Evolutionary conservation across 2,888 invertebrate genomes (phyloP).

Genomic region (Xylota segnis): DNA sequence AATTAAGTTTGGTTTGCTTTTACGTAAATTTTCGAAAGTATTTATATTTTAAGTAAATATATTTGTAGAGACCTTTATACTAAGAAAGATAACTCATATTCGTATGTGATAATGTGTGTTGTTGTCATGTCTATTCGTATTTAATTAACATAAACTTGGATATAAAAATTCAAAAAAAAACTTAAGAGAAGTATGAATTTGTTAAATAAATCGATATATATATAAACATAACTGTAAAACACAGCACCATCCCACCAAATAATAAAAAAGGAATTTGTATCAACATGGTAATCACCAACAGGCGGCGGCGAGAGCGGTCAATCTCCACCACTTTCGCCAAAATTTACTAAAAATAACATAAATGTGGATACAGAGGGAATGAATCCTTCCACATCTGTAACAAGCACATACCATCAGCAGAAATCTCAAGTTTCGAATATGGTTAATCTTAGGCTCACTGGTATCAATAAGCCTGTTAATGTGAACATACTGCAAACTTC

Average conservation of each 20-base stretch:
- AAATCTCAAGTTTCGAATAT: slow-evolving; percentile 21
- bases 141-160: slow-evolving; percentile 10
- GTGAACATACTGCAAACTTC: slow-evolving; percentile 8
- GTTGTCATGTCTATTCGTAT: slow-evolving; percentile 20
- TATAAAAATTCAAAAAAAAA: slow-evolving; percentile 10
- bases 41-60: slow-evolving; percentile 4
- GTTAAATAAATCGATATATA: neutral
- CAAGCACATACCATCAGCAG: slow-evolving; percentile 28
- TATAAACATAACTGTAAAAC: slow-evolving; percentile 24
- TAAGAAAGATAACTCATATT: slow-evolving; percentile 1
- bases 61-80: neutral
- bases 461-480: slow-evolving; percentile 21
- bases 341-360: slow-evolving; percentile 14
- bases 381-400: slow-evolving; percentile 12
- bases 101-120: slow-evolving; percentile 25
- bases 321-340: slow-evolving; percentile 74
- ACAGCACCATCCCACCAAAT: slow-evolving; percentile 27
- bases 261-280: slow-evolving; percentile 53
- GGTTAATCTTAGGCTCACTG: slow-evolving; percentile 10
- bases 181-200: neutral
- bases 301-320: slow-evolving; percentile 49
- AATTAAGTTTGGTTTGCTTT: slow-evolving; percentile 20
- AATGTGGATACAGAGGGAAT: slow-evolving; percentile 25
- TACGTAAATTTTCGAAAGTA: slow-evolving; percentile 3
- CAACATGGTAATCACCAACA: slow-evolving; percentile 52